Evolutionary conservation across 2,888 invertebrate genomes (phyloP), one percentile per base, ranked within the genome.

Genomic region (Mythimna impura): DNA sequence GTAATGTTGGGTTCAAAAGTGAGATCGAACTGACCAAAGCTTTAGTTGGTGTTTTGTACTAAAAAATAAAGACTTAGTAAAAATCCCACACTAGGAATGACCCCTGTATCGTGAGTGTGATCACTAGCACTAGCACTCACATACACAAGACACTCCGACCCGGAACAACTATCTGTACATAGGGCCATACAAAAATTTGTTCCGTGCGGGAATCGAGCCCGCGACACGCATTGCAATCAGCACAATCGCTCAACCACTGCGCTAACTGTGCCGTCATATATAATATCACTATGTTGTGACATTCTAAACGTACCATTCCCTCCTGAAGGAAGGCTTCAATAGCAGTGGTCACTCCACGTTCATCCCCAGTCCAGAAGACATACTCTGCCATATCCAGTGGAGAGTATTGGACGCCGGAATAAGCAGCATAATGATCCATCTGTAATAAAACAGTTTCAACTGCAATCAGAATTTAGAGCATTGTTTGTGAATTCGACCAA

Each of bases 301-400:
- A 47, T 22, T n/a, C 1, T 1, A 14, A 66, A 94, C 96, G 94
- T 92, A 98, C 98, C 96, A 98, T 92, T 85, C 98, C 98, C 86
- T 98, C 97, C 86, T 97, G 97, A 25, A 98, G 96, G 87, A 98
- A 97, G 83, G 98, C 98, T 89, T 98, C 97, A 34, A 98, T 97
- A 17, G 98, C 98, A 9, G 97, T 93, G 0, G 98, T 97, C 1
- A 98, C 98, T 9, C 98, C 98, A 67, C 97, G 97, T 89, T 98
- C 98, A 89, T 98, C 98, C 0, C 98, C 98, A 0, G 98, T 98
- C 97, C 98, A 98, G 91, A 98, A 98, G 4, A 98, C 97, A 86
- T 98, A 98, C 89, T 98, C 98, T 0, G 98, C 98, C 97, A 98
- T 97, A 87, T 98, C 98, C 68, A 97, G 94, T 0, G 98, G 98